Evolutionary conservation across 2,888 invertebrate genomes (phyloP).

Genomic region (Margaritifera margaritifera): DNA sequence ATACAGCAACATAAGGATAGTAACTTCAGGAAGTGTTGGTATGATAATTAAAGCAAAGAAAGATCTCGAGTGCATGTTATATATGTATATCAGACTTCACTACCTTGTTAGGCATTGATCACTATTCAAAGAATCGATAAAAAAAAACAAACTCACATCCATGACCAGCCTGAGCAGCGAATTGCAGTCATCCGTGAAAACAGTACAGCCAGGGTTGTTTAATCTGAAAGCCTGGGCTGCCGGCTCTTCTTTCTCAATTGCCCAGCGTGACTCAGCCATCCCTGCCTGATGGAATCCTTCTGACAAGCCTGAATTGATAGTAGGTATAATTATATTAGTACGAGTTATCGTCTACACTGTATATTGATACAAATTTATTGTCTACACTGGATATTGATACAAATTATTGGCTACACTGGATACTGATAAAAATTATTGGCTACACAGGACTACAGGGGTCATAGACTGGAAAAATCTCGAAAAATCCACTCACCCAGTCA

Average conservation of each 20-base stretch:
- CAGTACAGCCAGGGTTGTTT: slow-evolving; percentile 83
- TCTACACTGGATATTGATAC: no score
- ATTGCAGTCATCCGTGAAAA: slow-evolving; percentile 90
- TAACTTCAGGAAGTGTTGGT: no score
- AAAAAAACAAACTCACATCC: slow-evolving; percentile 74
- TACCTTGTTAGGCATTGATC: background rate
- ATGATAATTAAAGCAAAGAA: background rate
- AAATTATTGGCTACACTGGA: no score
- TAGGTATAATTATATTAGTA: no score
- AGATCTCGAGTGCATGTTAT: background rate
- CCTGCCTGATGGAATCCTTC: slow-evolving; percentile 79
- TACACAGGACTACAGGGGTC: no score
- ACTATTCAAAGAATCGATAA: no score
- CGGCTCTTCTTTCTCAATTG: slow-evolving; percentile 84
- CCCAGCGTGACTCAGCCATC: slow-evolving; percentile 83
- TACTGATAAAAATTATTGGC: no score
- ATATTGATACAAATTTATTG: no score
- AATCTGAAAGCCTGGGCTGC: slow-evolving; percentile 86
- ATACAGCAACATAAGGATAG: no score
- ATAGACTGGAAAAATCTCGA: no score
- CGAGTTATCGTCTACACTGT: background rate
- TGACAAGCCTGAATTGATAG: slow-evolving; percentile 78
- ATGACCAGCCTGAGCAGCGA: slow-evolving; percentile 81
- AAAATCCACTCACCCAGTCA: no score
- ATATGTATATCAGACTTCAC: background rate